Evolutionary conservation across 1,140 invertebrate species (phyloP).

Genomic region (Chrysomallon squamiferum): DNA sequence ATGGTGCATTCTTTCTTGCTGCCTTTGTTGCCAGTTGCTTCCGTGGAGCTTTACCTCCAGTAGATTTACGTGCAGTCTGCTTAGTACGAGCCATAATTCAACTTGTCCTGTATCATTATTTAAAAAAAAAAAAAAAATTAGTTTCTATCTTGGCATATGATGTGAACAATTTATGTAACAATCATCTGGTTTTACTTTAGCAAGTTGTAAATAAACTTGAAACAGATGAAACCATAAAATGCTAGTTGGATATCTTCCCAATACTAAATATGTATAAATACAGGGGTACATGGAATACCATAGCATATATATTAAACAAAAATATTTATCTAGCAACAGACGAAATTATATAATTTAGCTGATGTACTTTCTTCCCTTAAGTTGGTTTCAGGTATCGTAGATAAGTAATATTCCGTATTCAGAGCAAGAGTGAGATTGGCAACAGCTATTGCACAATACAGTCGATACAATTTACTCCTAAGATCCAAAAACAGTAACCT

Average conservation of each 20-base stretch:
- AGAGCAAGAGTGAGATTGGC: no score
- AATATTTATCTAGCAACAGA: no score
- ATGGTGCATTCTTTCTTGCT: conserved; percentile 66
- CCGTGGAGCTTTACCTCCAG: conserved; percentile 66
- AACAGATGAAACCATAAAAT: neutral
- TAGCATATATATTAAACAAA: no score
- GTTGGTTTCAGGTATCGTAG: no score
- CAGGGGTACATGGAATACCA: neutral
- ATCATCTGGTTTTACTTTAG: neutral
- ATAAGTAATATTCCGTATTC: no score
- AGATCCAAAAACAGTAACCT: no score
- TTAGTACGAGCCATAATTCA: conserved; percentile 81
- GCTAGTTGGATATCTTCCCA: no score
- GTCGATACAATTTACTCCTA: no score
- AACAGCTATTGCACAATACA: no score
- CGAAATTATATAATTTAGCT: no score
- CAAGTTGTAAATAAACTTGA: neutral
- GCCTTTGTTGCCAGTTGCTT: conserved; percentile 72
- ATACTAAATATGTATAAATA: neutral
- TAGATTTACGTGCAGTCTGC: conserved; percentile 77
- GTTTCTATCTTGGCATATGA: no score
- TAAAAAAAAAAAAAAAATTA: neutral
- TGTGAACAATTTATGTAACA: neutral
- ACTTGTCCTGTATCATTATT: neutral
- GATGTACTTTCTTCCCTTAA: no score